Base-by-base conservation (phyloP, 2,888 invertebrate species). In the Aphrophora alni region DNA sequence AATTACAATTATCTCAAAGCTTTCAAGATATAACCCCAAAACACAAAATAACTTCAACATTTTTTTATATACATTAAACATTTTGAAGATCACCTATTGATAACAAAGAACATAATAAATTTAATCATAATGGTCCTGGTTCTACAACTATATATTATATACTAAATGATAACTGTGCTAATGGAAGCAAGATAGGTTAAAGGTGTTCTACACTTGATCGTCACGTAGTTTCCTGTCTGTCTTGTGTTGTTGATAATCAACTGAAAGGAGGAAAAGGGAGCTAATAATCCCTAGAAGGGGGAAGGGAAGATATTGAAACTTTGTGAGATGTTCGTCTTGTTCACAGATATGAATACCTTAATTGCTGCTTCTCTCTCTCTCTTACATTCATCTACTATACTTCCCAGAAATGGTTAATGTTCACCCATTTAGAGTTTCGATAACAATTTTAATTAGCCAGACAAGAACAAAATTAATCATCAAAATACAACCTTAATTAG, bases 291-390 rank as follows among this genome's bases (percentile, higher is more conserved):
- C 17, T 21, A 38, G 17, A 27, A 24, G 79, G 59, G n/a, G 77
- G 1, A 14, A 7, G 77, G 77, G 69, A 26, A 68, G 28, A 68
- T 68, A 25, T 59, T 24, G 21, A 44, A 75, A 24, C 33, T 38
- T 28, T 24, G 71, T 71, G 26, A 26, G 27, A 71, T 26, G 71
- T 26, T 71, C 28, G 71, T 26, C 27, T 17, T 71, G 71, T n/a
- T 38, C 21, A 70, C 38, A 77, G 77, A 77, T 78, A 59, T 78
- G 78, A 51, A 78, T 78, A 78, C 71, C 72, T 78, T 78, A 78
- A 78, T 71, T 78, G 78, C 73, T 71, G 38, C 38, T 28, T 33
- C 44, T 28, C 73, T 78, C 44, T 71, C 25, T 68, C 38, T 77
- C 38, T 71, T 38, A 21, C 68, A 77, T 10, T 26, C 75, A 75